Conservation (phyloP, 2,113 vertebrate species). For the Oreochromis tanganicae region DNA sequence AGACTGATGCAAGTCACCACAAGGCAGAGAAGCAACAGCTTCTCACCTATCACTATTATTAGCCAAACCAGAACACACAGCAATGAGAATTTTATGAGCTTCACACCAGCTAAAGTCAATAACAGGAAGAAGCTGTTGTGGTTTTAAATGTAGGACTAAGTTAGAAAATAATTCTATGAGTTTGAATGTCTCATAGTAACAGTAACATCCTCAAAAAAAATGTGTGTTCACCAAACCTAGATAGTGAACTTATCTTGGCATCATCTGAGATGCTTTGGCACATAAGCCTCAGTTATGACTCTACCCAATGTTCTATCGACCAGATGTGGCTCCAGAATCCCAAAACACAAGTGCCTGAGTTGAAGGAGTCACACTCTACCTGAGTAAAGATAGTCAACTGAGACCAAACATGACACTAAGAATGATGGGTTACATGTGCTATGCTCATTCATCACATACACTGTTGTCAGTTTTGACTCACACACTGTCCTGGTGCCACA, state of each 20-base stretch:
- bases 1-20: accelerated
- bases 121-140: accelerated
- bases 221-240: accelerated
- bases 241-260: accelerated
- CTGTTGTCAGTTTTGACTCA: too few relatives aligned
- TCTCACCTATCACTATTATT: background rate
- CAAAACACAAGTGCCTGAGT: accelerated
- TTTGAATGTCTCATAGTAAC: accelerated
- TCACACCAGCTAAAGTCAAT: accelerated
- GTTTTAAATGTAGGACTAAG: background rate
- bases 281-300: background rate
- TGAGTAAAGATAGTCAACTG: too few relatives aligned
- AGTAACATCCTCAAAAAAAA: accelerated
- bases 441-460: too few relatives aligned
- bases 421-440: too few relatives aligned
- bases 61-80: background rate
- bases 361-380: background rate
- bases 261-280: background rate
- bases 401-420: too few relatives aligned
- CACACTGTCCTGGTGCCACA: too few relatives aligned
- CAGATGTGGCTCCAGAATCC: accelerated
- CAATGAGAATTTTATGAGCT: accelerated
- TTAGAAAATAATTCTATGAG: background rate
- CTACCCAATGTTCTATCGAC: accelerated
- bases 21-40: accelerated